These are phyloP conservation scores for Eupeodes latifasciatus DNA, from an alignment of 2,888 invertebrate genomes.

Conservation along the genomic window DNA sequence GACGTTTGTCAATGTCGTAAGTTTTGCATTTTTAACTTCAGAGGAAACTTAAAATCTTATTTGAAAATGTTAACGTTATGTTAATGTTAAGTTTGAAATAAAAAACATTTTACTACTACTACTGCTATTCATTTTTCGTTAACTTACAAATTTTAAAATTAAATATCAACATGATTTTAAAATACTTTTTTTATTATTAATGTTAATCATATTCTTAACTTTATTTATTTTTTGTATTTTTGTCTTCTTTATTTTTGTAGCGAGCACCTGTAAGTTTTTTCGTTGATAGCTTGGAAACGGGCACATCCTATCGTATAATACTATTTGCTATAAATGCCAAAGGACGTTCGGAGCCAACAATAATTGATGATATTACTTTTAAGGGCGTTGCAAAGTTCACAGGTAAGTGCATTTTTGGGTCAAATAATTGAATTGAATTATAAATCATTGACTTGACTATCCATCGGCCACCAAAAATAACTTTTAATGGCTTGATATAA, in stretches of 20 bases:
- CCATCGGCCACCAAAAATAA: background rate
- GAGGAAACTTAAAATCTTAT: no score
- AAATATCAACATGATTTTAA: no score
- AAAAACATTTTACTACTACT: no score
- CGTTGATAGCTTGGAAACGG: constrained; percentile 87
- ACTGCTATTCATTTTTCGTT: no score
- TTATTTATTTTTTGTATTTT: background rate
- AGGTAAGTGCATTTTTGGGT: constrained; percentile 85
- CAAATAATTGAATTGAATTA: constrained; percentile 61
- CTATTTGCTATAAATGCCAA: constrained; percentile 94
- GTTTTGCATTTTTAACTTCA: no score
- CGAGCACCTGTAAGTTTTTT: constrained; percentile 83
- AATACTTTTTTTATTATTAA: no score
- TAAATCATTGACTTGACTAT: constrained; percentile 8
- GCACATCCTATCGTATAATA: constrained; percentile 91
- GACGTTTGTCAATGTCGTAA: no score
- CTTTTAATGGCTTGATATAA: background rate
- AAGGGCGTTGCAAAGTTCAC: constrained; percentile 94
- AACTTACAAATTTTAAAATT: no score
- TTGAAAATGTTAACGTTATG: no score
- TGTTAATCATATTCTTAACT: no score
- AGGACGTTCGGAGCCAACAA: constrained; percentile 92
- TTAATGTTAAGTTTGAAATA: no score
- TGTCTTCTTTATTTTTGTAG: constrained; percentile 77
- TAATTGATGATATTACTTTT: constrained; percentile 93